Percentiles rank a stretch among this genome's conserved stretches.
These are phyloP conservation scores for Ornithoptera alexandrae DNA, from an alignment of 2,888 invertebrate genomes.

Conservation along the genomic window DNA sequence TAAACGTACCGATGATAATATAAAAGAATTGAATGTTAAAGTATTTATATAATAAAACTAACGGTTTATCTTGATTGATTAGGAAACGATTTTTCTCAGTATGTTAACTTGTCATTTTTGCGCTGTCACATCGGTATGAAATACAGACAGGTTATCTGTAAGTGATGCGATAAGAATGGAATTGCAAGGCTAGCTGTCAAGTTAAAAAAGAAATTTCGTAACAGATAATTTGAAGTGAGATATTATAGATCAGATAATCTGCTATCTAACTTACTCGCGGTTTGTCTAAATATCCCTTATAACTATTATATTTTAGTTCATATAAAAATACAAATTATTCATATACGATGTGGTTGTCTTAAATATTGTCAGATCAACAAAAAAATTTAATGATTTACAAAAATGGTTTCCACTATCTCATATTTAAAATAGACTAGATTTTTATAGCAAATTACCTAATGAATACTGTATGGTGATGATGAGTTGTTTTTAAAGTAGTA, in stretches of 20 bases:
- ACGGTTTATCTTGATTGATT: neutral
- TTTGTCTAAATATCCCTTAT: neutral
- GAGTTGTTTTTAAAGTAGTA: too few relatives aligned
- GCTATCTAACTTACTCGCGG: neutral
- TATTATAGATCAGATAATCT: constrained; percentile 2
- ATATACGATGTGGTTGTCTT: too few relatives aligned
- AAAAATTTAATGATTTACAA: too few relatives aligned
- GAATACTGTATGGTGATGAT: too few relatives aligned
- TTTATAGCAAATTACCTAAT: too few relatives aligned
- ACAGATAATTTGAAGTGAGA: constrained; percentile 1
- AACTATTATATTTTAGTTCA: neutral
- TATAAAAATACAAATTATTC: too few relatives aligned
- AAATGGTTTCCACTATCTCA: too few relatives aligned
- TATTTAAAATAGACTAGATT: too few relatives aligned
- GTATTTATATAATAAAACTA: neutral
- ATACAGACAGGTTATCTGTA: constrained; percentile 31
- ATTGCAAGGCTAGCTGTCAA: constrained; percentile 12
- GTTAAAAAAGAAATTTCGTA: constrained; percentile 2
- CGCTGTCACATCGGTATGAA: constrained; percentile 22
- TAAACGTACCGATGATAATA: neutral
- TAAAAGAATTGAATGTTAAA: neutral
- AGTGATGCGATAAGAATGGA: constrained; percentile 19
- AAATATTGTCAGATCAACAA: too few relatives aligned
- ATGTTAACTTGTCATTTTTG: neutral
- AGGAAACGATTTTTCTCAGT: neutral